Evolutionary conservation across 2,797 vertebrate species (phyloP), one percentile per base, ranked within the genome.

Genomic region (Odontamblyopus rebecca): DNA sequence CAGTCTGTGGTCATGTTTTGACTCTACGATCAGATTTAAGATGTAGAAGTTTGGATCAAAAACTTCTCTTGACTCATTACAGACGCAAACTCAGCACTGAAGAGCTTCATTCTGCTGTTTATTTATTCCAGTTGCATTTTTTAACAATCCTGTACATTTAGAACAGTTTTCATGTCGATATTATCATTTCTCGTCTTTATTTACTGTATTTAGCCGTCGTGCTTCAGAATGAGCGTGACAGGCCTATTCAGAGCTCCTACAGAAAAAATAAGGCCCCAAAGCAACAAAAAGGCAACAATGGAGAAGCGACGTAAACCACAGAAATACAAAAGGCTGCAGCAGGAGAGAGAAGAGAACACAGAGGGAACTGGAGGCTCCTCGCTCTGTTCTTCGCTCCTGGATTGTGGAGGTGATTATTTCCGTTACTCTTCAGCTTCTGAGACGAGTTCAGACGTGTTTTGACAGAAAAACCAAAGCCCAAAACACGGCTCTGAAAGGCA

Each of bases 211-310:
- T 3, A 32, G 4, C 4, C 3, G 5, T 32, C 30, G 0, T 2
- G 7, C 7, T 35, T 38, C 35, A 38, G 35, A 38, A 9, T 38
- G 7, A 38, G 9, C 35, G 35, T 38, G 35, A 38, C 35, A 38
- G 35, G 35, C 8, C 8, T 38, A 9, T 38, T 38, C 44, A 48
- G 12, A 82, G 77, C 79, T 80, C 63, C 81, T 79, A 79, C 73
- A 82, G 81, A 72, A 80, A 69, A 75, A 79, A 75, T 89, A 94
- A 92, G 90, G 89, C 92, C 81, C 84, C 30, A 80, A 86, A 85
- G 74, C 71, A 75, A 74, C 61, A 35, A 63, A 66, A 75, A 51
- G 18, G 54, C 12, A 62, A 19, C 56, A 50, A 35, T 26, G 41
- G 38, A 74, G 27, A 15, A 61, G n/a, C 7, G 1, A 44, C 0